Evolutionary conservation across 2,888 invertebrate species (phyloP), one percentile per base, ranked within the genome.

Genomic region (Gonocerus acuteangulatus): DNA sequence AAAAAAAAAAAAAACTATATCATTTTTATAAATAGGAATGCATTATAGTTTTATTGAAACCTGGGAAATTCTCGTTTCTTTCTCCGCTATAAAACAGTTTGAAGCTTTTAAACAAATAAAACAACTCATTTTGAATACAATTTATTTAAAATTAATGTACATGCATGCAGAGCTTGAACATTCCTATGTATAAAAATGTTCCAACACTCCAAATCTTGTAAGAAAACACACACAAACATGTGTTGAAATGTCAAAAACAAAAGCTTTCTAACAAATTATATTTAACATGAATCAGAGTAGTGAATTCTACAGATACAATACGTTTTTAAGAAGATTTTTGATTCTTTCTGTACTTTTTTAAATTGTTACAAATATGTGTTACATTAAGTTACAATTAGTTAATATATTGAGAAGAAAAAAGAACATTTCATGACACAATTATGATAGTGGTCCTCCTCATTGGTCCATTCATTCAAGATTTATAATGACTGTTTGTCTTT

Each of bases 141-240:
- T 57, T 63, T 61, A 52, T 45, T 61, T 32, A 6, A 27, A 27
- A 51, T 36, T 22, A 57, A 23, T 51, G 42, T 58, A 42, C 48
- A 18, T 60, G 61, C 60, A 62, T 54, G 39, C 54, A 54, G 48
- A 47, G 61, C 54, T 19, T 52, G 57, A 68, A 68, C 68, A 68
- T 68, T 68, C 68, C 68, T 68, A 68, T 68, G 48, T 67, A 68
- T 68, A 67, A 68, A 67, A 68, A 66, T 67, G 65, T 62, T 60
- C 59, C 13, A 42, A 48, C 48, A 59, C 27, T 48, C 54, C 45
- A 44, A 32, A 45, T 60, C 57, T 57, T 60, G 34, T 62, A 48
- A 59, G 18, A 21, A 54, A 15, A 16, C 54, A 54, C 42, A 22
- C 54, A 11, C 16, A 15, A n/a, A 42, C 23, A 1, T 2, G 39